Evolutionary conservation across 2,113 vertebrate species (phyloP), one percentile per base, ranked within the genome.

Genomic region (Propithecus coquereli): DNA sequence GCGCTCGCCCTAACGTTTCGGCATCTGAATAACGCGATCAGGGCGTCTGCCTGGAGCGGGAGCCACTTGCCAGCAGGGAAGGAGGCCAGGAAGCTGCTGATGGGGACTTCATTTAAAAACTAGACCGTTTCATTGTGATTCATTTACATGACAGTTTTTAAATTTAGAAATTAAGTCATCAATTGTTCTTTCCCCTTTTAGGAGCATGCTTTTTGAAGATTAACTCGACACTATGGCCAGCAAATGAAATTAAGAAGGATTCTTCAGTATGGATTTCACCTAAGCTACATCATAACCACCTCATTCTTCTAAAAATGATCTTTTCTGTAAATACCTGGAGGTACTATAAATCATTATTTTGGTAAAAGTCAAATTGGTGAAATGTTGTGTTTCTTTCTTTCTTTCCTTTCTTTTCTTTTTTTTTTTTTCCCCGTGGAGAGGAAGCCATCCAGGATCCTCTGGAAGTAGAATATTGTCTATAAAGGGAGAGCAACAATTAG

Each of bases 111-210:
- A 84, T 13, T 90, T 91, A 82, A 95, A 95, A 86, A 70, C 70
- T 13, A 86, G 73, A 57, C 23, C 22, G 0, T 74, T 94, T 32
- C 47, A 37, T 8, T 83, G 89, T 82, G 80, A 93, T 83, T 71
- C 79, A 96, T 43, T 52, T 37, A 93, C 57, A n/a, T 90, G 77
- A 27, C 32, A 82, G 43, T 1, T 66, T 96, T 94, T 77, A 87
- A 91, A 90, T 87, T 93, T 90, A 81, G 95, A 95, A 81, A 87
- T 92, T 95, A 93, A 86, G 59, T 82, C 87, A 87, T 82, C 50
- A 40, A 73, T 94, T 95, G 40, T 94, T 87, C 87, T 96, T 96
- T 94, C 47, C 50, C n/a, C 47, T 95, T 96, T 84, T 87, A 97
- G 94, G 45, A 63, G 37, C 1, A 90, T 23, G 80, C 80, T 52